Conservation (phyloP, 2,113 vertebrate species). For the Nanorana parkeri region DNA sequence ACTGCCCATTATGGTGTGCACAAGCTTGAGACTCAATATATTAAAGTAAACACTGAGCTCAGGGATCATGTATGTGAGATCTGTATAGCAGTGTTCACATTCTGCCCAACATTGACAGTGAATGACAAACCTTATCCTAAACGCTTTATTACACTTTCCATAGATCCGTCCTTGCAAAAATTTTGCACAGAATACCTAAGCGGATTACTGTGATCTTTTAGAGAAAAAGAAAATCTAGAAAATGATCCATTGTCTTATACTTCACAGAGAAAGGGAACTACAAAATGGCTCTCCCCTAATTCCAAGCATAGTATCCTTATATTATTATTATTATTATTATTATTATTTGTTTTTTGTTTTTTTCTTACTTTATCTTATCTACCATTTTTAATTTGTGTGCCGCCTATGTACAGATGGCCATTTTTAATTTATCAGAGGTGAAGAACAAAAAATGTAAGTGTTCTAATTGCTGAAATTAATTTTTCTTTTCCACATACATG, state of each 20-base stretch:
- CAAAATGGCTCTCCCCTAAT: slow-evolving; percentile 33
- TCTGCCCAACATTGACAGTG: too few relatives aligned
- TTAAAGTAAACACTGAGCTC: too few relatives aligned
- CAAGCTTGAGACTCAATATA: too few relatives aligned
- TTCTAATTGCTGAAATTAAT: slow-evolving; percentile 41
- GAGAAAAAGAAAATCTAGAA: too few relatives aligned
- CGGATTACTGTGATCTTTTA: too few relatives aligned
- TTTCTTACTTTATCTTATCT: slow-evolving; percentile 10
- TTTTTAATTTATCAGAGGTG: background rate
- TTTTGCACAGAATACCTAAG: too few relatives aligned
- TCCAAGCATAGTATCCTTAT: background rate
- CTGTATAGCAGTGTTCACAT: too few relatives aligned
- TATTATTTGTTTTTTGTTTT: background rate
- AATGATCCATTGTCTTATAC: background rate
- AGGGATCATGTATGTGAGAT: too few relatives aligned
- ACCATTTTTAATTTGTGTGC: background rate
- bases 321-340: background rate
- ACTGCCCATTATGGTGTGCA: too few relatives aligned
- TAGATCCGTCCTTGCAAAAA: too few relatives aligned
- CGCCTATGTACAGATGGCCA: background rate
- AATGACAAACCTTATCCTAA: too few relatives aligned
- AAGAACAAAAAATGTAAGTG: background rate
- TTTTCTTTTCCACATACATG: slow-evolving; percentile 63
- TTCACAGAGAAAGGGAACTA: background rate
- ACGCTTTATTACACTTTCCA: too few relatives aligned